These are phyloP conservation scores for Anthonomus grandis DNA, from an alignment of 1,140 invertebrate species.

Conservation along the genomic window DNA sequence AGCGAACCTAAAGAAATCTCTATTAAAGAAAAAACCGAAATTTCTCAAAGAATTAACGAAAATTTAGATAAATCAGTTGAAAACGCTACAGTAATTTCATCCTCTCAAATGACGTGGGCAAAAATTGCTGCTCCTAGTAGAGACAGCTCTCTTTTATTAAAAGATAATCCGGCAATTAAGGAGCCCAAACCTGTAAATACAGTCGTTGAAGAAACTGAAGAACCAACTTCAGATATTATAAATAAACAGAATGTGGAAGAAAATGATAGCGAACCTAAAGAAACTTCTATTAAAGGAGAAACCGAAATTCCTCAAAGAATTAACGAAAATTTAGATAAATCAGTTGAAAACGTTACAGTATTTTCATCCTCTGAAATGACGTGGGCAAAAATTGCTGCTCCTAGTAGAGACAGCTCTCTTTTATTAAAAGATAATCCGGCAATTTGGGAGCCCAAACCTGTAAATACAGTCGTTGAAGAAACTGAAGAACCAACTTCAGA, in stretches of 20 bases:
- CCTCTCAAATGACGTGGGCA: conserved; percentile 20
- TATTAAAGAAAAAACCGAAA: background rate
- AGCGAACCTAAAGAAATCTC: background rate
- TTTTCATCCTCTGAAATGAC: conserved; percentile 6
- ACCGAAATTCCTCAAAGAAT: no score
- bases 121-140: conserved; percentile 22
- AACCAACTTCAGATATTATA: no score
- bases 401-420: conserved; percentile 25
- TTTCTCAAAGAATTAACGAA: no score
- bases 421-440: conserved; percentile 1
- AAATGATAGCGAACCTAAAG: background rate
- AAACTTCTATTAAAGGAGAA: background rate
- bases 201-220: no score
- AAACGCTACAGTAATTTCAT: background rate
- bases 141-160: conserved; percentile 19
- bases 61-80: background rate
- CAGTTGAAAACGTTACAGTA: background rate
- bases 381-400: conserved; percentile 23
- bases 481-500: no score
- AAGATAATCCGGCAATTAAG: no score
- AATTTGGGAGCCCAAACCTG: no score
- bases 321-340: no score
- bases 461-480: conserved; percentile 20
- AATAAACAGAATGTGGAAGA: background rate
- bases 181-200: no score